Conservation (phyloP, 2,888 invertebrate genomes). For the Melanargia galathea region DNA sequence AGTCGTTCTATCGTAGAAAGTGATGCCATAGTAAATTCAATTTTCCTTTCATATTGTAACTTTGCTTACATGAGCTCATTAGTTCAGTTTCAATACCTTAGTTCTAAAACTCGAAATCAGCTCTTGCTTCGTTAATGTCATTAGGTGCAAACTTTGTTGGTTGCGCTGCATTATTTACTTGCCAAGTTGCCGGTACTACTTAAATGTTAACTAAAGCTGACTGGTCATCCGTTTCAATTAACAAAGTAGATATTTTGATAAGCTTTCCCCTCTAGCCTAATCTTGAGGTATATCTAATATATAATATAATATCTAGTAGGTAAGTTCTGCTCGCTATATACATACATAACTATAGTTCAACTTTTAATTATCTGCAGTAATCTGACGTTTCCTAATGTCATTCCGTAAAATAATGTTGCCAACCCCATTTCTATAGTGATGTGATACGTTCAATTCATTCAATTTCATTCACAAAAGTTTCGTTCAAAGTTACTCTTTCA, state of each 20-base stretch:
- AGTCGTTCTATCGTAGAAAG: not conserved
- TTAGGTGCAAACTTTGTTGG: conserved; percentile 10
- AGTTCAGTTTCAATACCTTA: conserved; percentile 11
- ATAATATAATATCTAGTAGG: not conserved
- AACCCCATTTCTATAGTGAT: no score
- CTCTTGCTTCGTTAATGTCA: conserved; percentile 7
- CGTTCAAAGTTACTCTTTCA: no score
- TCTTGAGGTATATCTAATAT: not conserved
- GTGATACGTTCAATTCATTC: no score
- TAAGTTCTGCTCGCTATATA: no score
- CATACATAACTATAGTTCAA: no score
- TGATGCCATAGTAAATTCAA: not conserved
- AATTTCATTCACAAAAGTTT: no score
- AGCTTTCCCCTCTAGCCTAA: not conserved
- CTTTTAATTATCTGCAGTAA: no score
- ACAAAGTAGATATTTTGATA: conserved; percentile 2
- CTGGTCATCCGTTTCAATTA: conserved; percentile 35
- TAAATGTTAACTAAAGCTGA: conserved; percentile 27
- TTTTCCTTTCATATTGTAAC: not conserved
- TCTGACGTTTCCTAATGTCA: no score
- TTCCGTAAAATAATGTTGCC: no score
- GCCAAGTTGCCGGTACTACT: conserved; percentile 18
- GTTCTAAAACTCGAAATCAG: conserved; percentile 5
- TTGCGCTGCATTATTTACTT: conserved; percentile 16
- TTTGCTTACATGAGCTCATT: not conserved